Base-by-base conservation (phyloP, 2,888 invertebrate species). In the Cordilura impudica region DNA sequence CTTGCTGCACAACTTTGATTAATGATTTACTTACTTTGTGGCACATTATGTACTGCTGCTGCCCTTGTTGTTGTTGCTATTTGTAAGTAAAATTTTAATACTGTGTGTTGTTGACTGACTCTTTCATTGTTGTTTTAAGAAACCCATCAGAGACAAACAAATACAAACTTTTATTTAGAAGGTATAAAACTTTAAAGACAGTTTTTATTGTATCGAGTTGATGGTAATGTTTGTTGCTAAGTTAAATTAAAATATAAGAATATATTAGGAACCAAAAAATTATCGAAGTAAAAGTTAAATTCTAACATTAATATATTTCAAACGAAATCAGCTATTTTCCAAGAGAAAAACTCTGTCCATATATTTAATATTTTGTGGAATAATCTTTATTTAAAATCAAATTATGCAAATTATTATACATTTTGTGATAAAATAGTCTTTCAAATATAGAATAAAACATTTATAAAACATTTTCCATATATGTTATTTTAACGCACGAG, bases 1-100 rank as follows among this genome's bases (percentile, higher is more conserved):
- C 88, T 87, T 87, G 87, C 88, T 87, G 87, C 87, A 87, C 86
- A 84, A 86, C 86, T 85, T 88, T 89, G 89, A 89, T 89, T 89
- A 89, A 89, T 89, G 89, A 86, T 88, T 84, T 84, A 78, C 81
- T 84, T 83, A 26, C 53, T 73, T 65, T 84, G 85, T 86, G 87
- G 84, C 88, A 88, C 86, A 89, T 88, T 86, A 87, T 85, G 66
- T n/a, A n/a, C 74, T 81, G 75, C 65, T 81, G 66, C 31, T 53
- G 61, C 56, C 69, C 60, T 56, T 60, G 39, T 58, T 65, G 45
- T n/a, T 65, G 18, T 63, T 66, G 39, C 63, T 71, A 54, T 67
- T n/a, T 54, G 60, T 35, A 54, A n/a, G 35, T 65, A 18, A 16
- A 10, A 56, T 80, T 71, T 56, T 72, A 39, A 76, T 75, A 54